A percentile compares a stretch with the other conserved stretches of the same genome.
phyloP scores from a whole-genome alignment of 2,888 invertebrate genomes.

The Temnothorax unifasciatus region DNA sequence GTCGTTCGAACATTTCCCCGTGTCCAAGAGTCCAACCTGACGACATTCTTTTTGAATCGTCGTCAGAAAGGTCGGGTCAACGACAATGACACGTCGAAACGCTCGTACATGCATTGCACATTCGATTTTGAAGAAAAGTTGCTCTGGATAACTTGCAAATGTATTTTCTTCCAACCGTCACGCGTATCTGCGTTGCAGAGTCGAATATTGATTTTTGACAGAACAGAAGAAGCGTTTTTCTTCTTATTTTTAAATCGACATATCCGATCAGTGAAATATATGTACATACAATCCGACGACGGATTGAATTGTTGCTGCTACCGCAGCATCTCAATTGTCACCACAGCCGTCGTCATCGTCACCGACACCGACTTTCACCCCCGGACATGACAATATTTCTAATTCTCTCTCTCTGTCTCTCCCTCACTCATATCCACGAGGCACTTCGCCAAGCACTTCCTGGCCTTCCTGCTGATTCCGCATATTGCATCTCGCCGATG shows the following conservation, averaged over 20 bases:
- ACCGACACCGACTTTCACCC: conserved; percentile 31
- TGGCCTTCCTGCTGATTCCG: conserved; percentile 52
- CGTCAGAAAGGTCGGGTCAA: background rate
- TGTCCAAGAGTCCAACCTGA: background rate
- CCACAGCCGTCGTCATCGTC: conserved; percentile 54
- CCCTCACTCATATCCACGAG: conserved; percentile 5
- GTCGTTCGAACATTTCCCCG: background rate
- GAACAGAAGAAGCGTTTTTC: background rate
- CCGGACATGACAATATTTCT: conserved; percentile 34
- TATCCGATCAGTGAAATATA: conserved; percentile 41
- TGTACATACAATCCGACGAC: conserved; percentile 53
- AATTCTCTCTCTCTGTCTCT: background rate
- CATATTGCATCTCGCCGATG: conserved; percentile 47
- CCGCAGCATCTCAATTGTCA: conserved; percentile 54
- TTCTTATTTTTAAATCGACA: background rate
- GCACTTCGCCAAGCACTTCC: conserved; percentile 66
- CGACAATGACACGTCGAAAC: background rate
- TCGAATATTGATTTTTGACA: conserved; percentile 7
- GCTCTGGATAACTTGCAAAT: background rate
- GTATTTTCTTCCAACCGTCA: background rate
- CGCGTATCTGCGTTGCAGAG: background rate
- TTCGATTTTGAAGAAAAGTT: conserved; percentile 21
- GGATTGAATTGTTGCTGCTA: conserved; percentile 48
- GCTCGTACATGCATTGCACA: background rate
- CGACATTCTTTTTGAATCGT: conserved; percentile 32